A percentile compares a stretch with the other conserved stretches of the same genome.
Evolutionary conservation across 30 jellyfish, hydroid and myxozoan genomes (phyloP).

Genomic region (Phacellophora camtschatica): DNA sequence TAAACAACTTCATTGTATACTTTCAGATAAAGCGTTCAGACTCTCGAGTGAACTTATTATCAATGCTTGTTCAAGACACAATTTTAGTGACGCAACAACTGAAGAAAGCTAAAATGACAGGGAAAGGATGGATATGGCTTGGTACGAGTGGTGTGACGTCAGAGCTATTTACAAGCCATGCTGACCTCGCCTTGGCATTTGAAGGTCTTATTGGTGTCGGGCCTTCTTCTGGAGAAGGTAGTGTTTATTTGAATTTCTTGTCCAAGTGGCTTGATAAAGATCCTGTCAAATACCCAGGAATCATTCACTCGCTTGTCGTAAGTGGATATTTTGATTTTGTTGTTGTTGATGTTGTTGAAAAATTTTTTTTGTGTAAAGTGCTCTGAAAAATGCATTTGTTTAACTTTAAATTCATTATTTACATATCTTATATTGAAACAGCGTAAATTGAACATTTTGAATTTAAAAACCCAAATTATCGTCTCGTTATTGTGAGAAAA

Average conservation of each 20-base stretch:
- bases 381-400: too few species aligned
- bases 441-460: too few species aligned
- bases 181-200: conserved; percentile 71
- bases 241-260: conserved; percentile 68
- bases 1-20: too few species aligned
- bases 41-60: conserved; percentile 79
- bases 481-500: too few species aligned
- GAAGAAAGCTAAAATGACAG: conserved; percentile 63
- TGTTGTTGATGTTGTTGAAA: too few species aligned
- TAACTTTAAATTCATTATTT: too few species aligned
- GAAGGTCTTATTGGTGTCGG: conserved; percentile 91
- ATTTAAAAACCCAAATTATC: too few species aligned
- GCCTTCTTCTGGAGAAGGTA: conserved; percentile 94
- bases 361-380: too few species aligned
- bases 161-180: background rate
- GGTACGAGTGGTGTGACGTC: conserved; percentile 84
- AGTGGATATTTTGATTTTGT: background rate
- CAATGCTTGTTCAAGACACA: conserved; percentile 68
- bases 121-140: conserved; percentile 91
- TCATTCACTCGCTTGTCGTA: conserved; percentile 76
- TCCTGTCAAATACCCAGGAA: conserved; percentile 83
- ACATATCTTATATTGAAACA: too few species aligned
- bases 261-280: conserved; percentile 91
- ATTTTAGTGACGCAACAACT: conserved; percentile 20
- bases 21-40: conserved; percentile 70